Percentiles rank a stretch among this genome's conserved stretches.
Evolutionary conservation across 1,140 invertebrate species (phyloP).

Genomic region (Ladona fulva): DNA sequence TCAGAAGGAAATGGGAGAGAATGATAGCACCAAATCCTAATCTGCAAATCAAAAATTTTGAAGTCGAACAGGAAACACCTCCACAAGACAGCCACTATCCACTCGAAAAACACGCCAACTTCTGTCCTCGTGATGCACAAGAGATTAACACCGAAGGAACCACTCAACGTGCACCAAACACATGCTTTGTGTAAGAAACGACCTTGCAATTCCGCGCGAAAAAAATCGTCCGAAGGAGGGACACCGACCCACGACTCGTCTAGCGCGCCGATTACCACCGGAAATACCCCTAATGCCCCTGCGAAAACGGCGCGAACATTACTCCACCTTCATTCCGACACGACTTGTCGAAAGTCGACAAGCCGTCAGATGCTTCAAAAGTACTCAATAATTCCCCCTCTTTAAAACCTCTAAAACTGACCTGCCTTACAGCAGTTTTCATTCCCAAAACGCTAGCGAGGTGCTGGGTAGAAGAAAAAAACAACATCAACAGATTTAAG

Average conservation of each 20-base stretch:
- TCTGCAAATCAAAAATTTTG: too few relatives aligned
- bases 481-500: conserved; percentile 33
- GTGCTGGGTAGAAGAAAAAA: background rate
- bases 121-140: too few relatives aligned
- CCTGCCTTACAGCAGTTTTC: background rate
- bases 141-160: too few relatives aligned
- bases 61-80: too few relatives aligned
- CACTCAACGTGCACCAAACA: too few relatives aligned
- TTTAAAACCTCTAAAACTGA: conserved; percentile 10
- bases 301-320: background rate
- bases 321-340: background rate
- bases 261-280: background rate
- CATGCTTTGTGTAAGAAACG: too few relatives aligned
- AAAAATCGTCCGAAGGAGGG: background rate
- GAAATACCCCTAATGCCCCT: background rate
- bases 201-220: background rate
- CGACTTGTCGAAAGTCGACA: background rate
- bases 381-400: conserved; percentile 8
- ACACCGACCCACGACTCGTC: background rate
- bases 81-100: too few relatives aligned
- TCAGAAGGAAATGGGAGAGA: too few relatives aligned
- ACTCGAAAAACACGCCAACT: too few relatives aligned
- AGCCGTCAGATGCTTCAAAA: background rate
- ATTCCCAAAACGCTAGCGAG: conserved; percentile 28
- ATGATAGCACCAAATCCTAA: too few relatives aligned